A percentile compares a stretch with the other conserved stretches of the same genome.
Conservation (phyloP, 2,888 invertebrate species). For the Biston stratarius region DNA sequence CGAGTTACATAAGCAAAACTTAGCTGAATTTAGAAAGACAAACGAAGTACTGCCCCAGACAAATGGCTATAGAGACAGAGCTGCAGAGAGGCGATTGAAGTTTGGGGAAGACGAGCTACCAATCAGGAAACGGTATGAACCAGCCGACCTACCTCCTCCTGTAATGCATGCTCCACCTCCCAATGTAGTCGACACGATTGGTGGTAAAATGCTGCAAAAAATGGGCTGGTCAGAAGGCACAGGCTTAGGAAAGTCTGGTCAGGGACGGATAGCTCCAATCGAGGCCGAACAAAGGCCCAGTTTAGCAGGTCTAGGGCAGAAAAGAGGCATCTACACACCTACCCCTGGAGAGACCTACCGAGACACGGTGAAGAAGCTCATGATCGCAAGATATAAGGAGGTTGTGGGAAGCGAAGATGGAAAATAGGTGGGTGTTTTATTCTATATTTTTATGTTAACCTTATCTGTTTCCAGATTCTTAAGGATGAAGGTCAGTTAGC, state of each 20-base stretch:
- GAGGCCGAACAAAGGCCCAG: slow-evolving; percentile 90
- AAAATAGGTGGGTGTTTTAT: slow-evolving; percentile 73
- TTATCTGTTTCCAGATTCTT: slow-evolving; percentile 57
- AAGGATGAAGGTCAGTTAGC: slow-evolving; percentile 66
- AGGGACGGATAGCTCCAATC: slow-evolving; percentile 97
- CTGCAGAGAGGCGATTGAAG: slow-evolving; percentile 97
- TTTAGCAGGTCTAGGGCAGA: slow-evolving; percentile 95
- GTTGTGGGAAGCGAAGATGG: slow-evolving; percentile 88
- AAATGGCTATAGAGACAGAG: slow-evolving; percentile 95
- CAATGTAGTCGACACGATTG: slow-evolving; percentile 95
- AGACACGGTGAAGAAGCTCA: slow-evolving; percentile 95
- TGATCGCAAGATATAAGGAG: slow-evolving; percentile 95
- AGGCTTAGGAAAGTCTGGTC: slow-evolving; percentile 97
- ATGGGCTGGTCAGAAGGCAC: slow-evolving; percentile 99
- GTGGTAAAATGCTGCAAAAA: slow-evolving; percentile 97
- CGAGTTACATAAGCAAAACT: slow-evolving; percentile 96
- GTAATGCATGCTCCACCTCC: slow-evolving; percentile 87
- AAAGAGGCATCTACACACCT: slow-evolving; percentile 91
- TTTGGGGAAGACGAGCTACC: slow-evolving; percentile 95
- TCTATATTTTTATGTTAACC: slow-evolving; percentile 48
- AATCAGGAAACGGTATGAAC: slow-evolving; percentile 77
- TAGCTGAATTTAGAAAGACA: slow-evolving; percentile 85
- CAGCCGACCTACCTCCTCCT: slow-evolving; percentile 66
- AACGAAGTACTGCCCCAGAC: slow-evolving; percentile 67
- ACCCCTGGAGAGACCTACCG: slow-evolving; percentile 95